Evolutionary conservation across 2,113 vertebrate genomes (phyloP), one percentile per base, ranked within the genome.

Genomic region (Myotis davidii): DNA sequence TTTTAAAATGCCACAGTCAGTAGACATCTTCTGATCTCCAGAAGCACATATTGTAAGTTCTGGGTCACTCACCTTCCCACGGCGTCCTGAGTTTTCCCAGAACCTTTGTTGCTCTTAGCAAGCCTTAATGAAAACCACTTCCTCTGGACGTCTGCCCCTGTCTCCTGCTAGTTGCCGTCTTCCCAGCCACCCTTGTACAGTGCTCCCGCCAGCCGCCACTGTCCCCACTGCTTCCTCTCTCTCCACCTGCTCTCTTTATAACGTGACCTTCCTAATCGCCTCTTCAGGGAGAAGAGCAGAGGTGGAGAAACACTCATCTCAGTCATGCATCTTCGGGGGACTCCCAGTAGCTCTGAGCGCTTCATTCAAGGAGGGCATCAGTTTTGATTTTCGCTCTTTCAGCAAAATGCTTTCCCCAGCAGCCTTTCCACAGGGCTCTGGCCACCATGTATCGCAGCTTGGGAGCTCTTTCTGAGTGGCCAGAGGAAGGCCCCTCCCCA

Each of bases 91-190:
- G 84, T 90, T 79, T 96, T 96, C 96, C 95, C 93, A 96, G 97
- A 97, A 64, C 59, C 56, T 64, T 78, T 95, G 94, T 79, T 85
- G 78, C 97, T 97, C 76, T 96, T 92, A 83, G 91, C n/a, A 25
- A 94, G 88, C 72, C 65, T 88, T 50, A 34, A 82, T 23, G 88
- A 91, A 97, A 97, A 97, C 95, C 94, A 97, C 95, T 97, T 97
- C 97, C 97, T 96, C 94, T 97, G 91, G 67, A 65, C 8, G 90
- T 32, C 37, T 83, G 91, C 32, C 78, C 34, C 45, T 34, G 88
- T 61, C 59, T 85, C 65, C 81, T 9, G 13, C 72, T 23, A 11
- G 42, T 61, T 1, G 7, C 76, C 6, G 5, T 39, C 81, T 90
- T 86, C 27, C 52, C 34, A 13, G 90, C 67, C 21, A 77, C 77